A percentile compares a stretch with the other conserved stretches of the same genome.
Evolutionary conservation across 1,140 invertebrate genomes (phyloP).

Genomic region (Lerema accius): DNA sequence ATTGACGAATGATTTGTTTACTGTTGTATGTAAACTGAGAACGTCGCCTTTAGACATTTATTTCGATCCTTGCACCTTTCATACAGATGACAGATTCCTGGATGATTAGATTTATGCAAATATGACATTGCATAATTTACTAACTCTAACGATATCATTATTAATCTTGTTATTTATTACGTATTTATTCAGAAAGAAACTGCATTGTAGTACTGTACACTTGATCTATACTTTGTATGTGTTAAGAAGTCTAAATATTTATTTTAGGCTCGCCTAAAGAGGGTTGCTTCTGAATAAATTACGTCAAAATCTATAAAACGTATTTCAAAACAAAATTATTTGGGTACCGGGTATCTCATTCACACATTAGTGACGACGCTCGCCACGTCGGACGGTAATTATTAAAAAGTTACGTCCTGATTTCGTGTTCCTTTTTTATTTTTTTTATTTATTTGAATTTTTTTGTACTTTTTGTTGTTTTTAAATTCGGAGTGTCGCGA

Average conservation of each 20-base stretch:
- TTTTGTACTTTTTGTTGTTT: slow-evolving; percentile 53
- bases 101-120: too few relatives aligned
- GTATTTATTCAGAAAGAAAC: too few relatives aligned
- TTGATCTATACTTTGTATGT: too few relatives aligned
- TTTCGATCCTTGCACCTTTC: too few relatives aligned
- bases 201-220: too few relatives aligned
- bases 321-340: slow-evolving; percentile 78
- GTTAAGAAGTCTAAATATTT: slow-evolving; percentile 54
- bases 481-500: slow-evolving; percentile 70
- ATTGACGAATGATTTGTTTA: too few relatives aligned
- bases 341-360: slow-evolving; percentile 68
- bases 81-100: too few relatives aligned
- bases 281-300: slow-evolving; percentile 69
- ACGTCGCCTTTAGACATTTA: too few relatives aligned
- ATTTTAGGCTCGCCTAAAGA: slow-evolving; percentile 57
- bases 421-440: slow-evolving; percentile 46
- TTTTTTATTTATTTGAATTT: slow-evolving; percentile 43
- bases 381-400: slow-evolving; percentile 68
- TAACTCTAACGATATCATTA: too few relatives aligned
- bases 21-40: too few relatives aligned
- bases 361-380: slow-evolving; percentile 79
- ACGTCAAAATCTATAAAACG: slow-evolving; percentile 71
- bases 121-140: too few relatives aligned
- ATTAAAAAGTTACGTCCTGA: slow-evolving; percentile 77
- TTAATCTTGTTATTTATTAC: too few relatives aligned